Evolutionary conservation across 2,797 vertebrate genomes (phyloP).

Genomic region (Lacerta bilineata): DNA sequence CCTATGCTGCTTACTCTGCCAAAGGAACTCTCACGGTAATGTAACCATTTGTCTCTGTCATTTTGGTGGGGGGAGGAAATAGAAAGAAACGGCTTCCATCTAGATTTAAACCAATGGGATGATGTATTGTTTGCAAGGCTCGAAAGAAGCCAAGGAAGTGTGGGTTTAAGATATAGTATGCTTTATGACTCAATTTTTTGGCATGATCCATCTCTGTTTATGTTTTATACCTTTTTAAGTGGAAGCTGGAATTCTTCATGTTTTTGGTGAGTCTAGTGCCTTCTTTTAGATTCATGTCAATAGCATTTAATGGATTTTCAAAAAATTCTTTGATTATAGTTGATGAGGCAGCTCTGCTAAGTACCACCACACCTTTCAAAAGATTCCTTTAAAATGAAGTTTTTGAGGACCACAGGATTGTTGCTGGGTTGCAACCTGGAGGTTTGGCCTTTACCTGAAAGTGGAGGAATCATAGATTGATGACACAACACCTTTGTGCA

Average conservation of each 20-base stretch:
- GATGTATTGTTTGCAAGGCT: constrained; percentile 43
- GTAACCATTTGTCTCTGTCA: constrained; percentile 77
- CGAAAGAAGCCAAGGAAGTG: neutral
- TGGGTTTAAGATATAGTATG: neutral
- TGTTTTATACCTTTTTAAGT: neutral
- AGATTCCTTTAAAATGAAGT: neutral
- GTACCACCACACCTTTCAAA: neutral
- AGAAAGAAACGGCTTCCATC: constrained; percentile 60
- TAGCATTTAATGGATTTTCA: neutral
- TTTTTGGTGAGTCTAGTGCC: neutral
- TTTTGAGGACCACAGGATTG: neutral
- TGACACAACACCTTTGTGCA: no score
- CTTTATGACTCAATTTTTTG: neutral
- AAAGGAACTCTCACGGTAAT: constrained; percentile 91
- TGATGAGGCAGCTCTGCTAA: neutral
- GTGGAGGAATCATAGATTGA: no score
- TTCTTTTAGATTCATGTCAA: neutral
- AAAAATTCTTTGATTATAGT: neutral
- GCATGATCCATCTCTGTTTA: neutral
- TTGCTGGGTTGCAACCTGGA: neutral
- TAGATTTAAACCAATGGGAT: constrained; percentile 55
- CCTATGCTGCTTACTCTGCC: constrained; percentile 93
- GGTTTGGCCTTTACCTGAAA: neutral
- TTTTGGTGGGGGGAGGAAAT: constrained; percentile 70
- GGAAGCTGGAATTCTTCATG: neutral